A percentile compares a stretch with the other conserved stretches of the same genome.
Evolutionary conservation across 2,797 vertebrate genomes (phyloP).

Genomic region (Trachops cirrhosus): DNA sequence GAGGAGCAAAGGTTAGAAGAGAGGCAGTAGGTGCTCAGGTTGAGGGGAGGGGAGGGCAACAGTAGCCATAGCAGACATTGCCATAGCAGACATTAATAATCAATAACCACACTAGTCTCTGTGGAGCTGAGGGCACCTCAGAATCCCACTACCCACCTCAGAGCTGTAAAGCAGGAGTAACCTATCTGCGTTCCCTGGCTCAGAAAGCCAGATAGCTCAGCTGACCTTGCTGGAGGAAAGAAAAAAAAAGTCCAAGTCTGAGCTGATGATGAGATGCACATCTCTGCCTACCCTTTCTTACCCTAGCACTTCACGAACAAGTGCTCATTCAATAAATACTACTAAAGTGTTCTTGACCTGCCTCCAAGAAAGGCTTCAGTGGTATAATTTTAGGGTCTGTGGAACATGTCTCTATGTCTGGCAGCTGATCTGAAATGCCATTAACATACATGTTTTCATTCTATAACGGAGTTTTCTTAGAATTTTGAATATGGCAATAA

Average conservation of each 20-base stretch:
- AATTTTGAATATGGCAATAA: background rate
- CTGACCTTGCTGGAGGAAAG: background rate
- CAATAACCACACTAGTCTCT: background rate
- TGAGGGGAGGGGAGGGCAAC: background rate
- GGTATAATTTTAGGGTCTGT: background rate
- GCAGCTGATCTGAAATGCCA: slow-evolving; percentile 33
- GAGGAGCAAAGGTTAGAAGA: background rate
- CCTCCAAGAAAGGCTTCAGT: slow-evolving; percentile 32
- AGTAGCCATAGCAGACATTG: background rate
- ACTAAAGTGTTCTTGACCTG: slow-evolving; percentile 34
- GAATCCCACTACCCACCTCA: background rate
- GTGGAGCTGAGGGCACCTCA: background rate
- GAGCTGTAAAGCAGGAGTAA: background rate
- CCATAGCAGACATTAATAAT: background rate
- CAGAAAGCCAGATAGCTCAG: background rate
- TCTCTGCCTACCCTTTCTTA: background rate
- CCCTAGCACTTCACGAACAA: background rate
- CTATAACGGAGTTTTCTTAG: slow-evolving; percentile 18
- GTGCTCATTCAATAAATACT: background rate
- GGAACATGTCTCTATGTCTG: slow-evolving; percentile 11
- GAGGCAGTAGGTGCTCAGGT: background rate
- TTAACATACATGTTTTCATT: slow-evolving; percentile 29
- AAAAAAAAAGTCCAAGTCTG: background rate
- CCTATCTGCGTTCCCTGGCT: background rate
- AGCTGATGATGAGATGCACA: background rate